Percentiles rank a stretch among this genome's conserved stretches.
Evolutionary conservation across 2,888 invertebrate genomes (phyloP).

Genomic region (Caenorhabditis macrosperma): DNA sequence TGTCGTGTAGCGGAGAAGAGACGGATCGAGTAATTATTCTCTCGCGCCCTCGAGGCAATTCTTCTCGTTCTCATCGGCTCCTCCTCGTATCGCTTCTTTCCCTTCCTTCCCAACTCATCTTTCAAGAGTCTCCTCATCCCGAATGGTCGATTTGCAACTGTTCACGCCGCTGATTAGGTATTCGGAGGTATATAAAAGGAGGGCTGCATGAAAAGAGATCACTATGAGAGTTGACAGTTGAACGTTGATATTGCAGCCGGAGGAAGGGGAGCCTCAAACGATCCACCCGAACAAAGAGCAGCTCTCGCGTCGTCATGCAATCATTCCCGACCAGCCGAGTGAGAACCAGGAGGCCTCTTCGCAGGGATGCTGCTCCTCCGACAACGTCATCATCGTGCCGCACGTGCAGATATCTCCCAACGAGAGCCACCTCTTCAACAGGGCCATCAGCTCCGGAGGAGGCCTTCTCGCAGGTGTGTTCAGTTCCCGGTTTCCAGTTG

Average conservation of each 20-base stretch:
- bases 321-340: slow-evolving; percentile 70
- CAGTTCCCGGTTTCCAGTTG: not conserved
- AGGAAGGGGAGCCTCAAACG: slow-evolving; percentile 74
- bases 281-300: slow-evolving; percentile 79
- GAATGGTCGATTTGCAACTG: slow-evolving; percentile 60
- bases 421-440: slow-evolving; percentile 78
- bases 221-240: not conserved
- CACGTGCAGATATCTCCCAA: slow-evolving; percentile 78
- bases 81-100: not conserved
- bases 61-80: not conserved
- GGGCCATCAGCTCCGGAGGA: slow-evolving; percentile 79
- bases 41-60: slow-evolving; percentile 1
- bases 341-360: slow-evolving; percentile 48
- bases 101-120: not conserved
- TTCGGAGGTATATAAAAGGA: slow-evolving; percentile 33
- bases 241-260: slow-evolving; percentile 53
- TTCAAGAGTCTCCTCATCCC: slow-evolving; percentile 16
- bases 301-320: slow-evolving; percentile 76
- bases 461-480: slow-evolving; percentile 78
- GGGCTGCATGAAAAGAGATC: not conserved
- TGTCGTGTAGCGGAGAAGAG: not conserved
- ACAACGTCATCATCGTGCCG: slow-evolving; percentile 80
- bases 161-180: slow-evolving; percentile 50
- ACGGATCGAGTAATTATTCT: slow-evolving; percentile 25
- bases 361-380: slow-evolving; percentile 69